A percentile compares a stretch with the other conserved stretches of the same genome.
phyloP scores from a whole-genome alignment of 2,888 invertebrate genomes.

The Cylloceria caligata region DNA sequence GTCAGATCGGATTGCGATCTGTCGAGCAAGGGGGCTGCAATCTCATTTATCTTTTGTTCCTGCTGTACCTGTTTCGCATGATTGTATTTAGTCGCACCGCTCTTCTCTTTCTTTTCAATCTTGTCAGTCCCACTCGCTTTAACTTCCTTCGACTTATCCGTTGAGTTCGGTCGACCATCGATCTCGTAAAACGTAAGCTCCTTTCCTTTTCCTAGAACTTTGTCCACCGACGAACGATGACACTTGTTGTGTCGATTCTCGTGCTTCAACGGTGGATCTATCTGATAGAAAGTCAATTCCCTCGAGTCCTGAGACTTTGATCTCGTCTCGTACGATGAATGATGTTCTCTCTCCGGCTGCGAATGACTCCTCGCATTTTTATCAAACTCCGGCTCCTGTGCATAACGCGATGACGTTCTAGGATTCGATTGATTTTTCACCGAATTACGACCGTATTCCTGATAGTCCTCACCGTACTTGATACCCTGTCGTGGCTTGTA shows the following conservation, averaged over 20 bases:
- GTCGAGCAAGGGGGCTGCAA: slow-evolving; percentile 55
- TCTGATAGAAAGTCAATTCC: slow-evolving; percentile 79
- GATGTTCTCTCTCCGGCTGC: slow-evolving; percentile 80
- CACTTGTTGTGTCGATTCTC: slow-evolving; percentile 76
- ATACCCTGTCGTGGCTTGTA: slow-evolving; percentile 77
- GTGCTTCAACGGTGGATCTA: slow-evolving; percentile 76
- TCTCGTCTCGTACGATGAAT: slow-evolving; percentile 76
- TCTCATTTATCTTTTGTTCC: slow-evolving; percentile 74
- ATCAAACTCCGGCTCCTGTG: slow-evolving; percentile 73
- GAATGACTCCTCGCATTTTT: slow-evolving; percentile 79
- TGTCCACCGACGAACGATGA: slow-evolving; percentile 74
- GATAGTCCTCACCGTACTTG: slow-evolving; percentile 78
- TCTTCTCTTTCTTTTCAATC: slow-evolving; percentile 71
- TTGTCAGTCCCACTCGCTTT: slow-evolving; percentile 69
- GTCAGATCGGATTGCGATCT: slow-evolving; percentile 74
- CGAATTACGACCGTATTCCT: slow-evolving; percentile 77
- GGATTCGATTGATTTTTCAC: slow-evolving; percentile 71
- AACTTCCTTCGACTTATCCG: slow-evolving; percentile 68
- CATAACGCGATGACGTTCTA: slow-evolving; percentile 69
- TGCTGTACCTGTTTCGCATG: slow-evolving; percentile 70
- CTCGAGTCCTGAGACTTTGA: slow-evolving; percentile 81
- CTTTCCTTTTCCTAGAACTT: slow-evolving; percentile 69
- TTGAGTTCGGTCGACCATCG: slow-evolving; percentile 74
- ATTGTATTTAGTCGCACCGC: slow-evolving; percentile 70
- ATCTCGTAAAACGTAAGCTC: slow-evolving; percentile 82